phyloP scores from a whole-genome alignment of 2,888 invertebrate species.

The Xanthorhoe designata region DNA sequence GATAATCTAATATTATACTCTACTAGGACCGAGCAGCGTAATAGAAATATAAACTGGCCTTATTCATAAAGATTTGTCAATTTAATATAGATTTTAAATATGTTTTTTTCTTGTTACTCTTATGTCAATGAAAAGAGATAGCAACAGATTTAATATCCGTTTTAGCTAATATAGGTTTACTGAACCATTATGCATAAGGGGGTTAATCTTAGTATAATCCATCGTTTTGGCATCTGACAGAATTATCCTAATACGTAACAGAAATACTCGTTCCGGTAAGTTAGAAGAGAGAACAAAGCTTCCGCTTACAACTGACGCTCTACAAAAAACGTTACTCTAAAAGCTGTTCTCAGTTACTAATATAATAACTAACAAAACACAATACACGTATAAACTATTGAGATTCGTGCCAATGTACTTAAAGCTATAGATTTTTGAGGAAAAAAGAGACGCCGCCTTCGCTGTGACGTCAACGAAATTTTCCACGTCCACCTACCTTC shows the following conservation, averaged over 20 bases:
- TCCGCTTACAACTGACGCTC: background rate
- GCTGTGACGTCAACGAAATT: slow-evolving; percentile 56
- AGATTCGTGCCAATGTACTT: slow-evolving; percentile 35
- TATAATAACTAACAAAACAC: background rate
- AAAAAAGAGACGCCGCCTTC: slow-evolving; percentile 39
- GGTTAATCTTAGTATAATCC: background rate
- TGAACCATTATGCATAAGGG: too few species aligned
- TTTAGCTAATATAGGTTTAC: too few species aligned
- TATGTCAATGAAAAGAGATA: too few species aligned
- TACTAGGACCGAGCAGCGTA: slow-evolving; percentile 40
- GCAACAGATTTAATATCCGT: too few species aligned
- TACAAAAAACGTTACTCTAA: background rate
- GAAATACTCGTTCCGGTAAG: background rate
- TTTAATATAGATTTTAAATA: too few species aligned
- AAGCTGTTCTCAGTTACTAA: background rate
- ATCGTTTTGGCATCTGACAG: background rate
- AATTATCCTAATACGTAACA: background rate
- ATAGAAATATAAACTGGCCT: background rate
- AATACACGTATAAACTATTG: slow-evolving; percentile 27
- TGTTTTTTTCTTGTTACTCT: too few species aligned
- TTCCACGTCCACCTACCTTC: slow-evolving; percentile 63
- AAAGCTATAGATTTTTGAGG: slow-evolving; percentile 23
- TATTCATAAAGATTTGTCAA: too few species aligned
- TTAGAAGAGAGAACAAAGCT: background rate
- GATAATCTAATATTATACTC: slow-evolving; percentile 50